A percentile compares a stretch with the other conserved stretches of the same genome.
These are phyloP conservation scores for Pholis gunnellus DNA, from an alignment of 2,113 vertebrate species.

Conservation along the genomic window DNA sequence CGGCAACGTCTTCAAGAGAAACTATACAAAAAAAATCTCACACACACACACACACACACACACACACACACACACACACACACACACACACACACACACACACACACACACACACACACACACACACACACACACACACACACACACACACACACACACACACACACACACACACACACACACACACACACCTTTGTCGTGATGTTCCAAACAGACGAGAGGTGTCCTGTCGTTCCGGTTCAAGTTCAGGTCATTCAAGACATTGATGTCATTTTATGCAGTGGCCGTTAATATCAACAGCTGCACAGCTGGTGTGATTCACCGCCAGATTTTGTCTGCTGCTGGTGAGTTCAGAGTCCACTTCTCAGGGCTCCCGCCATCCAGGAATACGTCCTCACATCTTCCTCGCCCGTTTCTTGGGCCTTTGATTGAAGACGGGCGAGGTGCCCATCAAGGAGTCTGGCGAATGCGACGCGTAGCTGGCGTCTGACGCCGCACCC, in stretches of 20 bases:
- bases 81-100: too few relatives aligned
- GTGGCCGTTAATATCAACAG: not conserved
- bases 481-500: slow-evolving; percentile 89
- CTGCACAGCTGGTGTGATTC: not conserved
- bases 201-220: too few relatives aligned
- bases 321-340: not conserved
- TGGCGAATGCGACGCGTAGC: slow-evolving; percentile 93
- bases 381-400: slow-evolving; percentile 79
- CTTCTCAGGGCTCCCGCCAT: not conserved
- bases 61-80: too few relatives aligned
- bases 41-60: too few relatives aligned
- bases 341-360: slow-evolving; percentile 1
- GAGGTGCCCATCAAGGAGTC: slow-evolving; percentile 95
- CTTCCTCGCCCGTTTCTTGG: slow-evolving; percentile 94
- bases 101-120: too few relatives aligned
- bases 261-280: not conserved
- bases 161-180: too few relatives aligned
- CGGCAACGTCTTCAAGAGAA: not conserved
- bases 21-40: too few relatives aligned
- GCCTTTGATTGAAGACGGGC: slow-evolving; percentile 95
- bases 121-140: too few relatives aligned
- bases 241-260: slow-evolving; percentile 12
- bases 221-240: too few relatives aligned
- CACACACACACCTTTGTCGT: too few relatives aligned
- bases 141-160: too few relatives aligned